Base-by-base conservation (phyloP, 1,140 invertebrate species). In the Aradophagus sp. region DNA sequence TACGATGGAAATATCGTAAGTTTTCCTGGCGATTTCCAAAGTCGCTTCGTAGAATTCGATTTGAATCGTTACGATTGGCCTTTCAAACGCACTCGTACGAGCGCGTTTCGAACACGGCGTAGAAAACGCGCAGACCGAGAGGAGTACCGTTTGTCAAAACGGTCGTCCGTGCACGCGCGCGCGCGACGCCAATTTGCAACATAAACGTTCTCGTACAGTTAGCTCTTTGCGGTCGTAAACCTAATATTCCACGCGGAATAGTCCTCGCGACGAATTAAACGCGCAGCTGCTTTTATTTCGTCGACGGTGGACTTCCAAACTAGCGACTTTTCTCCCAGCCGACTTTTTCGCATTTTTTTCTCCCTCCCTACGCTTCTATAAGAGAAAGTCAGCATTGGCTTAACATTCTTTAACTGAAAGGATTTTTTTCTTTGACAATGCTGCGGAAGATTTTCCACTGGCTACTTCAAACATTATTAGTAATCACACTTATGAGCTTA, bases 101-200 rank as follows among this genome's bases (percentile, higher is more conserved):
- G 36, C 36, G 72, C 63, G 34, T 53, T 62, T 68, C 42, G 59
- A 59, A 42, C 44, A 48, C 32, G 38, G 41, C 31, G 38, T 44
- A 52, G 59, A 32, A 63, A 53, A 47, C 41, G 23, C 26, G 27
- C 27, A 29, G 26, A 17, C 27, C 19, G 53, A 58, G 56, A 67
- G 41, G 71, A 79, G 81, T 83, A 83, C 81, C 81, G 81, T 83
- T 83, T 82, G 69, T 81, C 78, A 81, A 83, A 81, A 82, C 78
- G 79, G 78, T 82, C 75, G 73, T 61, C 42, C 59, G 55, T 55
- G 53, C 61, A 42, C 62, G 61, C 74, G 76, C 74, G 71, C 78
- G 73, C 65, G 73, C 76, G 77, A 78, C 77, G 77, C 74, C 78
- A 81, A 83, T 79, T 80, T 77, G 75, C 77, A 77, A 77, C 76